Evolutionary conservation across 2,113 vertebrate genomes (phyloP).

Genomic region (Pleuronectes platessa): DNA sequence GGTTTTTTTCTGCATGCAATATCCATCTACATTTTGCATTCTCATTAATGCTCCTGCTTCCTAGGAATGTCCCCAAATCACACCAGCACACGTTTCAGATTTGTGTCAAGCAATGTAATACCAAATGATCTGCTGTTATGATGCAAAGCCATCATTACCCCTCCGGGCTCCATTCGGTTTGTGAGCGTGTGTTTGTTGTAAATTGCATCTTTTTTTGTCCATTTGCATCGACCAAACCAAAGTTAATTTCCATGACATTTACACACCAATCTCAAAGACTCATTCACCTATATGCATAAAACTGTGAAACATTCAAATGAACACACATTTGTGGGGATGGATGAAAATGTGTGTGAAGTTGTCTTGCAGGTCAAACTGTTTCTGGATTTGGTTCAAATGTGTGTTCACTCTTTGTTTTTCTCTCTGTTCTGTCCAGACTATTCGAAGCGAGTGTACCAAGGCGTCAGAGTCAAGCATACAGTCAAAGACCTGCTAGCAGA

Average conservation of each 20-base stretch:
- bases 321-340: slow-evolving; percentile 64
- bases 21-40: slow-evolving; percentile 58
- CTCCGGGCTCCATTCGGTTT: neutral
- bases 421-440: slow-evolving; percentile 80
- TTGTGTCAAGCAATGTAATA: neutral
- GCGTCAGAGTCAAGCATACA: slow-evolving; percentile 95
- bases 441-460: slow-evolving; percentile 93
- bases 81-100: slow-evolving; percentile 31
- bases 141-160: neutral
- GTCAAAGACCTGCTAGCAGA: slow-evolving; percentile 97
- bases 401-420: neutral
- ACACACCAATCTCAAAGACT: slow-evolving; percentile 63
- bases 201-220: slow-evolving; percentile 59
- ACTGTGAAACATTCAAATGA: slow-evolving; percentile 76
- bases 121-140: neutral
- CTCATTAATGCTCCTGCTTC: slow-evolving; percentile 62
- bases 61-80: slow-evolving; percentile 71
- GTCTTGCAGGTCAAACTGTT: slow-evolving; percentile 29
- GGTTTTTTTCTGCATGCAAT: slow-evolving; percentile 77
- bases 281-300: slow-evolving; percentile 58
- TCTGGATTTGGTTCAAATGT: slow-evolving; percentile 2
- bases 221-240: slow-evolving; percentile 74
- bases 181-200: slow-evolving; percentile 28
- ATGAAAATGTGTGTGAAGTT: slow-evolving; percentile 56
- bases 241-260: slow-evolving; percentile 79